Percentiles rank a stretch among this genome's conserved stretches.
phyloP scores from a whole-genome alignment of 2,888 invertebrate species.

The Hoplodrina ambigua region DNA sequence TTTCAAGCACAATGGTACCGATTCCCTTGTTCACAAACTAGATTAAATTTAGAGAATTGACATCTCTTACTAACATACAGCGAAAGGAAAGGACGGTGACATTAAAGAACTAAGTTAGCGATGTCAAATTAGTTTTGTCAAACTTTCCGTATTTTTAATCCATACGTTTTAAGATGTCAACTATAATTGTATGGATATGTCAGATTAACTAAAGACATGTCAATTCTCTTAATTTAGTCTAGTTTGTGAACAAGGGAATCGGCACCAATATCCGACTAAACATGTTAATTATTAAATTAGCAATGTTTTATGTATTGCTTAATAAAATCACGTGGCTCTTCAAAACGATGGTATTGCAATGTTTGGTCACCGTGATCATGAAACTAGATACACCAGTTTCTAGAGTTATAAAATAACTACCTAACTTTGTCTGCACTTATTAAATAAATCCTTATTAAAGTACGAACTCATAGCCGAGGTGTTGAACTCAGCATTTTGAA shows the following conservation, averaged over 20 bases:
- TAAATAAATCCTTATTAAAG: constrained; percentile 49
- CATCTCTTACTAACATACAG: too few species aligned
- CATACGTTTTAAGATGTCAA: too few species aligned
- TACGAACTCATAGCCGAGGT: constrained; percentile 49
- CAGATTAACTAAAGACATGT: too few species aligned
- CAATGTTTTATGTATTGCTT: constrained; percentile 8
- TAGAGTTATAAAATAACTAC: constrained; percentile 43
- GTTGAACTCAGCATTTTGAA: constrained; percentile 34
- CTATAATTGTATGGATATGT: too few species aligned
- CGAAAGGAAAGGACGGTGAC: too few species aligned
- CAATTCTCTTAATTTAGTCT: too few species aligned
- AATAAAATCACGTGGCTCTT: constrained; percentile 33
- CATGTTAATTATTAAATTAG: constrained; percentile 5
- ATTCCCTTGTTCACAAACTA: too few species aligned
- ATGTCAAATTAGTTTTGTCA: too few species aligned
- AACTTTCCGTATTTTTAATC: too few species aligned
- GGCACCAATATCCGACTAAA: constrained; percentile 5
- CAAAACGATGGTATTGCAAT: constrained; percentile 43
- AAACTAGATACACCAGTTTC: constrained; percentile 48
- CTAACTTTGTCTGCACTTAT: constrained; percentile 55
- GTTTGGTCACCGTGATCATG: constrained; percentile 52
- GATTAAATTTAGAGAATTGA: too few species aligned
- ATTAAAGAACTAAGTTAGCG: too few species aligned
- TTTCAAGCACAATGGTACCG: background rate
- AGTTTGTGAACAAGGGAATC: too few species aligned